phyloP scores from a whole-genome alignment of 2,113 vertebrate genomes.

The Apeltes quadracus region DNA sequence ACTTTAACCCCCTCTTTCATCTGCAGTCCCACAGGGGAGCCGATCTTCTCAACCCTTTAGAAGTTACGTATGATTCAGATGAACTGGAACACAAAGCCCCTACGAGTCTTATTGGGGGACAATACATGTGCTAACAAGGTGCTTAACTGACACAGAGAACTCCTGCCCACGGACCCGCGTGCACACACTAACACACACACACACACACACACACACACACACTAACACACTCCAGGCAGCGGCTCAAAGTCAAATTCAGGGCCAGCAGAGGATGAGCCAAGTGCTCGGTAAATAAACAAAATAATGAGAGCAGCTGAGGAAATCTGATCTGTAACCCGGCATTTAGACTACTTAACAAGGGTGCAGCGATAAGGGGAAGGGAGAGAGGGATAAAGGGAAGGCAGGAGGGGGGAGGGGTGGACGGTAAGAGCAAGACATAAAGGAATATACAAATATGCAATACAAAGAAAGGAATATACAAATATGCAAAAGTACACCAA shows the following conservation, averaged over 20 bases:
- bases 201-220: background rate
- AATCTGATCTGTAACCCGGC: constrained; percentile 49
- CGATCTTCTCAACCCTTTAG: too few relatives aligned
- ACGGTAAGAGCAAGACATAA: background rate
- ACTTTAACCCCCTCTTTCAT: background rate
- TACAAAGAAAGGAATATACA: background rate
- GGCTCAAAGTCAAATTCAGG: constrained; percentile 40
- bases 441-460: background rate
- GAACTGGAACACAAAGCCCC: background rate
- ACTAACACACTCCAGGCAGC: background rate
- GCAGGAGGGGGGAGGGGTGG: background rate
- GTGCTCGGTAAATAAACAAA: constrained; percentile 57
- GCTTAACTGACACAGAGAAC: background rate
- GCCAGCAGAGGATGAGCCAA: constrained; percentile 45
- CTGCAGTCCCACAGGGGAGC: too few relatives aligned
- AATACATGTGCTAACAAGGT: background rate
- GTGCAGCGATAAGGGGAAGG: background rate
- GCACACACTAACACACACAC: constrained; percentile 14
- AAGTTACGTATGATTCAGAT: background rate
- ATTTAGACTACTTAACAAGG: constrained; percentile 34
- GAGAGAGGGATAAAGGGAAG: background rate
- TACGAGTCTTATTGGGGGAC: background rate
- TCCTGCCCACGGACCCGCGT: too few relatives aligned
- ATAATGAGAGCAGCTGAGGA: constrained; percentile 58
- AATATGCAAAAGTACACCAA: too few relatives aligned